Evolutionary conservation across 1,140 invertebrate species (phyloP), one percentile per base, ranked within the genome.

Genomic region (Zaprionus lachaisei): DNA sequence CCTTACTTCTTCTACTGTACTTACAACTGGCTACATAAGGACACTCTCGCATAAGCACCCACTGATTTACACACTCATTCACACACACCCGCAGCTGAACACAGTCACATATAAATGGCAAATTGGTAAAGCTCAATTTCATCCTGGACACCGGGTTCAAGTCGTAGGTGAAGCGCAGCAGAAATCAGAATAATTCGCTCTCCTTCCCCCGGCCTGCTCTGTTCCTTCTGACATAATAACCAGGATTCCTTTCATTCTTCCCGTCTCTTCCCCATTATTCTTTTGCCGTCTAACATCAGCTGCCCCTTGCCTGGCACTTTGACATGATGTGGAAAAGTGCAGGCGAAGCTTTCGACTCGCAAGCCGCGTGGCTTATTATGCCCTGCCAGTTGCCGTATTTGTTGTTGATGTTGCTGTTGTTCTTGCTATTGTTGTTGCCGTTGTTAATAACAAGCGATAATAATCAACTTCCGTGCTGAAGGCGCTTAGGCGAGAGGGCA

Each of bases 361-460:
- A 51, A 51, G 41, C 22, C 41, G 65, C 54, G 61, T 51, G 66
- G 71, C 79, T 74, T 69, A 70, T 65, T 74, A 68, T 66, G 58
- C 73, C 67, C 38, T 60, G 62, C 54, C 49, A 34, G n/a, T 56
- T 44, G 56, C 41, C 34, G 34, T 54, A 44, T 7, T 64, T 67
- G 56, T 70, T 66, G 63, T 78, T 81, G 80, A 79, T 89, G 60
- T 77, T 91, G 77, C 72, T 81, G 76, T 91, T 49, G 47, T 62
- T 58, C 12, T 55, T 64, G 47, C 63, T 63, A 55, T 78, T 83
- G 84, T 84, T 89, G 66, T 80, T 91, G 79, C 76, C 79, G 81
- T 77, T 81, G 79, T 91, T 91, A 91, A 91, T 91, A 91, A 91
- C 87, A 91, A 89, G 89, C 87, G 83, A 91, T 91, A 91, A 91